Percentiles rank a stretch among this genome's conserved stretches.
Conservation (phyloP, 2,113 vertebrate species). For the Aphyosemion australe region DNA sequence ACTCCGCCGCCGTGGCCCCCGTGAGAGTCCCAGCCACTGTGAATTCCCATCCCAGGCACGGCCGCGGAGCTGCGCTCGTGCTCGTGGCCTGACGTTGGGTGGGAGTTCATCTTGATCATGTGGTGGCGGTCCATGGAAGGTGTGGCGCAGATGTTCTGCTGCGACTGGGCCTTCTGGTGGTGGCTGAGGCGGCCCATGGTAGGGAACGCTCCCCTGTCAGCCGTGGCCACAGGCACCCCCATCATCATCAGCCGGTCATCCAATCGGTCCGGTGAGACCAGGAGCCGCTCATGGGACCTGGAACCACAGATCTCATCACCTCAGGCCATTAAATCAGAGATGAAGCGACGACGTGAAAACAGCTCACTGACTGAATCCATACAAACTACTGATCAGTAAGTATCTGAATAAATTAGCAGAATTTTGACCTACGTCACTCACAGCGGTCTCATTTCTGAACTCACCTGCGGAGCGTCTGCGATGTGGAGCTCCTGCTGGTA, state of each 20-base stretch:
- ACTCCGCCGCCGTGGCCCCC: conserved; percentile 50
- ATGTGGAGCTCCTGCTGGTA: conserved; percentile 71
- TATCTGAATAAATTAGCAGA: too few relatives aligned
- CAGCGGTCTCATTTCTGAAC: not conserved
- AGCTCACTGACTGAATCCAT: too few relatives aligned
- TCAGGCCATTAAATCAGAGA: not conserved
- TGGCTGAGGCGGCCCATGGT: conserved; percentile 77
- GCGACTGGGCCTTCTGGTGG: conserved; percentile 85
- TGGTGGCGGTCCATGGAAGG: conserved; percentile 85
- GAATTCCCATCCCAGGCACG: conserved; percentile 55
- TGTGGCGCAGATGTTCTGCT: conserved; percentile 85
- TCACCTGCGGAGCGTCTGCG: conserved; percentile 74
- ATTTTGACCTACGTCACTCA: too few relatives aligned
- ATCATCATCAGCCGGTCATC: conserved; percentile 68
- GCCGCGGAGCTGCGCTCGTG: conserved; percentile 59
- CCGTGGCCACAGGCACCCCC: conserved; percentile 50
- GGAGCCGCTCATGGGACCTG: conserved; percentile 77
- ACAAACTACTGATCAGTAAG: too few relatives aligned
- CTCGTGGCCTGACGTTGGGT: conserved; percentile 80
- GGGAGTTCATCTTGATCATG: conserved; percentile 89
- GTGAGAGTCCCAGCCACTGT: conserved; percentile 72
- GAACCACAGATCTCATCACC: not conserved
- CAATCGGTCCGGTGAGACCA: conserved; percentile 72
- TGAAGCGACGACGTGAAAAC: too few relatives aligned
- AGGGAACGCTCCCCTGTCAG: conserved; percentile 55